A percentile compares a stretch with the other conserved stretches of the same genome.
These are phyloP conservation scores for Isichthys henryi DNA, from an alignment of 2,113 vertebrate species.

Conservation along the genomic window DNA sequence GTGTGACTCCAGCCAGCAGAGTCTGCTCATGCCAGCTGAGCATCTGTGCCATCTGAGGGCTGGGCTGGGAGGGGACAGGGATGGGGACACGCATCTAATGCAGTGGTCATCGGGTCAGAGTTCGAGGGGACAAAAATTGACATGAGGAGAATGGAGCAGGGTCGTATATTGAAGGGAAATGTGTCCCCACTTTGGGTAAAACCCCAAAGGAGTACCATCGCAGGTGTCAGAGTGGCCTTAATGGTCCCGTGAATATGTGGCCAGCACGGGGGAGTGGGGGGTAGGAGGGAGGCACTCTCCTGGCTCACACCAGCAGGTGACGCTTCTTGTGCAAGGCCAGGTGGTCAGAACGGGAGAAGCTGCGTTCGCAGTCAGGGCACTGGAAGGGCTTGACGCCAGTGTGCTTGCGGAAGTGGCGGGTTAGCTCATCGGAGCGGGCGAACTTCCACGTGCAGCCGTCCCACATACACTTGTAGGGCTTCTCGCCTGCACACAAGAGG, in stretches of 20 bases:
- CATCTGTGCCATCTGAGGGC: conserved; percentile 21
- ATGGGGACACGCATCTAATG: background rate
- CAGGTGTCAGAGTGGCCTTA: background rate
- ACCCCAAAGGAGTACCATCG: background rate
- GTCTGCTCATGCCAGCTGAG: conserved; percentile 70
- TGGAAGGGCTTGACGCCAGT: conserved; percentile 97
- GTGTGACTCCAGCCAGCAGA: conserved; percentile 34
- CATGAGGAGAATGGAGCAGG: background rate
- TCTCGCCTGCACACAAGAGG: conserved; percentile 72
- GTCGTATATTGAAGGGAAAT: background rate
- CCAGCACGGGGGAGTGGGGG: background rate
- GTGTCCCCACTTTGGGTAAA: background rate
- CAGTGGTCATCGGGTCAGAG: background rate
- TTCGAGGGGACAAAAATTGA: background rate
- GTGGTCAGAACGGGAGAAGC: conserved; percentile 95
- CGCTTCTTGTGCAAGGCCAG: conserved; percentile 95
- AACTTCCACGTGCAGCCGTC: conserved; percentile 99
- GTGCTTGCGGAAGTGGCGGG: conserved; percentile 97
- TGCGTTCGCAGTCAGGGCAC: conserved; percentile 95
- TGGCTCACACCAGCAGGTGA: conserved; percentile 70
- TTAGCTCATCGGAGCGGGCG: conserved; percentile 94
- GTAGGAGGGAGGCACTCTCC: background rate
- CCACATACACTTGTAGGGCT: conserved; percentile 97
- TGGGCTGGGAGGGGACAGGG: background rate
- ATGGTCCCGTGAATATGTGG: background rate